A percentile compares a stretch with the other conserved stretches of the same genome.
phyloP scores from a whole-genome alignment of 2,888 invertebrate genomes.

The Linyphia triangularis region DNA sequence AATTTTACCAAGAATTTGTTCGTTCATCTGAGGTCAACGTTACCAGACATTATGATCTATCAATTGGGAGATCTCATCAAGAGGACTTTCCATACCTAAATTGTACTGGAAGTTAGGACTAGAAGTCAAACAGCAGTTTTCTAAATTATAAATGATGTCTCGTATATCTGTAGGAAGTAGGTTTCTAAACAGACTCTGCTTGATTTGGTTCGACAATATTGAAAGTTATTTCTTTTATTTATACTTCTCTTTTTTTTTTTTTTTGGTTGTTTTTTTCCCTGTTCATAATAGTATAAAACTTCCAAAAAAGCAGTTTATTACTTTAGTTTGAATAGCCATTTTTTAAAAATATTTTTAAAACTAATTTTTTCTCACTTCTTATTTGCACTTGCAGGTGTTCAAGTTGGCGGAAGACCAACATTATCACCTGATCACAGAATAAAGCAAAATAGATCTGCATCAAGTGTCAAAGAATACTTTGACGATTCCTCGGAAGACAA shows the following conservation, averaged over 20 bases:
- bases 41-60: no score
- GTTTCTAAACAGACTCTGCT: no score
- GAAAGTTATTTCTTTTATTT: background rate
- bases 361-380: background rate
- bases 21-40: no score
- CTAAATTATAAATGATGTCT: no score
- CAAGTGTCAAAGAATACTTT: slow-evolving; percentile 67
- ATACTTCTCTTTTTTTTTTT: background rate
- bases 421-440: slow-evolving; percentile 55
- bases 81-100: no score
- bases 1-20: no score
- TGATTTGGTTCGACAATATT: no score
- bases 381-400: slow-evolving; percentile 76
- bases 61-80: no score
- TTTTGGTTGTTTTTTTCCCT: background rate
- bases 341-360: background rate
- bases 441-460: slow-evolving; percentile 64
- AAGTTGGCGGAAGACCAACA: slow-evolving; percentile 76
- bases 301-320: background rate
- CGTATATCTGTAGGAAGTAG: no score
- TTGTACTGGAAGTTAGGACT: no score
- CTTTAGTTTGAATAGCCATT: background rate
- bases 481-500: slow-evolving; percentile 79
- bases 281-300: background rate
- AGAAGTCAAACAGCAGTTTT: no score